Base-by-base conservation (phyloP, 2,113 vertebrate species). In the Vanacampus margaritifer region DNA sequence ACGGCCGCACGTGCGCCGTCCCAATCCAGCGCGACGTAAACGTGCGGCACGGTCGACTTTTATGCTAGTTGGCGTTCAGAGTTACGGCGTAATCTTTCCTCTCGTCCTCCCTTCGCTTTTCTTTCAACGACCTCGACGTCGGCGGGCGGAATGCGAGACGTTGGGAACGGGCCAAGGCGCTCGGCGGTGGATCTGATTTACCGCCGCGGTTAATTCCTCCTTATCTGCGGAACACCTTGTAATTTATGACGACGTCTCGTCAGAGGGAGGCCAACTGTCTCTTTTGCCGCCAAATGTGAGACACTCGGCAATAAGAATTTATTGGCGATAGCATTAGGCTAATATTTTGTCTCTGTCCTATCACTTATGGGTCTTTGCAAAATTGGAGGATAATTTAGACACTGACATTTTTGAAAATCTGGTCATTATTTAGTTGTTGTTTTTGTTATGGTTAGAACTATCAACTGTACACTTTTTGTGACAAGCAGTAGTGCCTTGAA, bases 111-210 rank as follows among this genome's bases (percentile, higher is more conserved):
- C 72, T 64, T 72, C 46, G 68, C 50, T 75, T 79, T 76, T 76
- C 76, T 86, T 89, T 89, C 86, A 64, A 53, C 46, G 71, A 84
- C 75, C 74, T 64, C 69, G 24, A 26, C 73, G 84, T 62, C 73
- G 57, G 6, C 9, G 73, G 62, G 65, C 69, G 88, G 82, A 86
- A 90, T 63, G 21, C 35, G 87, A 92, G 82, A 74, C 32, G 68
- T 75, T 87, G 84, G 86, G 87, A 90, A 87, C 59, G 69, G 79
- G 77, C 80, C 65, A 37, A 50, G 36, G 59, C 23, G 6, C 36
- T 56, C 26, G 73, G 65, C 57, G 24, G 28, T n/a, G 61, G 70
- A 46, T 14, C 43, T 79, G 85, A 89, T 89, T 88, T 88, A 87
- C 50, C 58, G 58, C 57, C 66, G 13, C 23, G 73, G 68, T 69